A percentile compares a stretch with the other conserved stretches of the same genome.
Conservation (phyloP, 1,140 invertebrate species). For the Adoxophyes honmai region DNA sequence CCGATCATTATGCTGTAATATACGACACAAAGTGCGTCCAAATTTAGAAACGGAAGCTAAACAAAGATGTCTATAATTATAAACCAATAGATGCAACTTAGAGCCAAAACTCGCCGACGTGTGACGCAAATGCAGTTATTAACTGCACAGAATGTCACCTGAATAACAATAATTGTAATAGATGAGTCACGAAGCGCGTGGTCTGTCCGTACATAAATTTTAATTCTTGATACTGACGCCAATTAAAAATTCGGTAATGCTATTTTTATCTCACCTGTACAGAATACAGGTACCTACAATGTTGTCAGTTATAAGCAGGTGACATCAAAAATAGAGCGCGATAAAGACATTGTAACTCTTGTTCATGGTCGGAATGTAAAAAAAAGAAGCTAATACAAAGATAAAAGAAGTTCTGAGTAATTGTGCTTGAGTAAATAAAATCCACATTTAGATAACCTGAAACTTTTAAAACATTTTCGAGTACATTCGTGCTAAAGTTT, state of each 20-base stretch:
- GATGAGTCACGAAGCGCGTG: conserved; percentile 1
- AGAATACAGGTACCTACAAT: too few species aligned
- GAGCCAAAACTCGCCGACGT: conserved; percentile 44
- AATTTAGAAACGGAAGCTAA: conserved; percentile 54
- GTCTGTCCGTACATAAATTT: neutral
- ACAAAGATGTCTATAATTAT: conserved; percentile 57
- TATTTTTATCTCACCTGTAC: too few species aligned
- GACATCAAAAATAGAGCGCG: too few species aligned
- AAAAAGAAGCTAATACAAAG: too few species aligned
- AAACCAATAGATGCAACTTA: conserved; percentile 34
- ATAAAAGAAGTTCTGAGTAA: too few species aligned
- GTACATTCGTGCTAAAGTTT: too few species aligned
- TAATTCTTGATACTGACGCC: conserved; percentile 4
- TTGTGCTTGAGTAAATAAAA: too few species aligned
- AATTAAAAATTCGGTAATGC: neutral
- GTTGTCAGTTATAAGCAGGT: too few species aligned
- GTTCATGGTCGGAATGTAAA: too few species aligned
- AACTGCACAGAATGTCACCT: conserved; percentile 5
- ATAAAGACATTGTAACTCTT: too few species aligned
- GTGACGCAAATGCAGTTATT: conserved; percentile 32
- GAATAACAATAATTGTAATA: conserved; percentile 14
- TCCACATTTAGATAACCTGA: too few species aligned
- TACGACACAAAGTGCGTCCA: conserved; percentile 17
- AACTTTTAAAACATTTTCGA: too few species aligned
- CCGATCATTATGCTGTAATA: neutral